phyloP scores from a whole-genome alignment of 1,140 invertebrate species.

The Drosophila littoralis region DNA sequence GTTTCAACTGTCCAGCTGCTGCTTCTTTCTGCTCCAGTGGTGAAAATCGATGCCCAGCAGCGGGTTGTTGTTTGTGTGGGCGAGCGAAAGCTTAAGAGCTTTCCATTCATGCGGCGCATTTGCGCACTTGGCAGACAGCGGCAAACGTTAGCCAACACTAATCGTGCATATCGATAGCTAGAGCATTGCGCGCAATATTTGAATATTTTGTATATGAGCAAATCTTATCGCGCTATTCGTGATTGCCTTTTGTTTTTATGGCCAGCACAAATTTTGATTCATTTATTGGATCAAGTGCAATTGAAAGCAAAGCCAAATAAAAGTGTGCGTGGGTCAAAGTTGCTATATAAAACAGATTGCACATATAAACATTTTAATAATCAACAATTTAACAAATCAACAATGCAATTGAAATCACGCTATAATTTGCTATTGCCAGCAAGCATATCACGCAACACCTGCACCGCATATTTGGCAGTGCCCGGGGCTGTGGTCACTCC shows the following conservation, averaged over 20 bases:
- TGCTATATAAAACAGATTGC: constrained; percentile 7
- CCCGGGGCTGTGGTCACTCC: constrained; percentile 95
- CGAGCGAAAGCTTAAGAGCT: constrained; percentile 39
- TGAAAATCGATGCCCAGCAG: constrained; percentile 70
- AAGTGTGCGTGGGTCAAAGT: constrained; percentile 16
- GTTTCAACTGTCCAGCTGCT: constrained; percentile 57
- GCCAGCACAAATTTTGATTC: not conserved
- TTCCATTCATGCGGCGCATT: constrained; percentile 62
- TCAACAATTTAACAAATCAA: constrained; percentile 20
- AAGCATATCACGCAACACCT: constrained; percentile 87
- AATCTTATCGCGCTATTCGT: constrained; percentile 7
- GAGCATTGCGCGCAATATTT: constrained; percentile 19
- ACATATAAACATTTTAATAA: constrained; percentile 26
- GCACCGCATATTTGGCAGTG: constrained; percentile 90
- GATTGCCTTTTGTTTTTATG: constrained; percentile 9
- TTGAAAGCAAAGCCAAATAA: constrained; percentile 2
- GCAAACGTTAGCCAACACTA: constrained; percentile 25
- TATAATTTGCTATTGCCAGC: constrained; percentile 86
- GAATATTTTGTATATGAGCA: constrained; percentile 1
- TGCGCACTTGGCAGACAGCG: constrained; percentile 34
- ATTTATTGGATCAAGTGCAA: constrained; percentile 18
- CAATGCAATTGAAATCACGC: constrained; percentile 22
- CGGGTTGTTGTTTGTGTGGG: constrained; percentile 18
- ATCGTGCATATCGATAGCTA: constrained; percentile 3
- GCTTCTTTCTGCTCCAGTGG: constrained; percentile 45